These are phyloP conservation scores for Trogon melanurus DNA, from an alignment of 2,113 vertebrate species.

Conservation along the genomic window DNA sequence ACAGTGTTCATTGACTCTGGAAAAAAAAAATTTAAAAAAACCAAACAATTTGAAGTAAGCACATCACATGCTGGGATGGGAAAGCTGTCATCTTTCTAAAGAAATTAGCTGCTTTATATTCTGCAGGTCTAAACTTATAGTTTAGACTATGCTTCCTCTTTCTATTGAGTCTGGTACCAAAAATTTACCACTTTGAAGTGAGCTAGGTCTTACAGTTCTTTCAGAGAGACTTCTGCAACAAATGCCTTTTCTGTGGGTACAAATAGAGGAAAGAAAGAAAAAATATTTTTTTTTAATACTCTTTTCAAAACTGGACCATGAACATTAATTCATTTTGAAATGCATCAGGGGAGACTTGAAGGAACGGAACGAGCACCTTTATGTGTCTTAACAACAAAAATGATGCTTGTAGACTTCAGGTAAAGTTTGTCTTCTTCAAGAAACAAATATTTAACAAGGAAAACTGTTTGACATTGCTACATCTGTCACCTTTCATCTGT, in stretches of 20 bases:
- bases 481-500: not conserved
- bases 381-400: not conserved
- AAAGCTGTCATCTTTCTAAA: not conserved
- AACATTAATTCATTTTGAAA: not conserved
- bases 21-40: not conserved
- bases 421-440: not conserved
- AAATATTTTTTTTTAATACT: not conserved
- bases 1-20: not conserved
- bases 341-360: not conserved
- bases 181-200: not conserved
- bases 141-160: not conserved
- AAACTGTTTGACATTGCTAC: not conserved
- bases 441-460: not conserved
- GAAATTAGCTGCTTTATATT: not conserved
- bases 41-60: not conserved
- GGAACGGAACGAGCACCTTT: not conserved
- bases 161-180: not conserved
- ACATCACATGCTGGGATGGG: not conserved
- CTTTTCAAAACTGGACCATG: not conserved
- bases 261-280: accelerated
- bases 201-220: not conserved
- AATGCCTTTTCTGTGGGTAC: not conserved
- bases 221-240: not conserved
- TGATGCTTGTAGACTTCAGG: not conserved
- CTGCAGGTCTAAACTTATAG: not conserved